Percentiles rank a stretch among this genome's conserved stretches.
Conservation (phyloP, 2,888 invertebrate species). For the Isotomurus palustris region DNA sequence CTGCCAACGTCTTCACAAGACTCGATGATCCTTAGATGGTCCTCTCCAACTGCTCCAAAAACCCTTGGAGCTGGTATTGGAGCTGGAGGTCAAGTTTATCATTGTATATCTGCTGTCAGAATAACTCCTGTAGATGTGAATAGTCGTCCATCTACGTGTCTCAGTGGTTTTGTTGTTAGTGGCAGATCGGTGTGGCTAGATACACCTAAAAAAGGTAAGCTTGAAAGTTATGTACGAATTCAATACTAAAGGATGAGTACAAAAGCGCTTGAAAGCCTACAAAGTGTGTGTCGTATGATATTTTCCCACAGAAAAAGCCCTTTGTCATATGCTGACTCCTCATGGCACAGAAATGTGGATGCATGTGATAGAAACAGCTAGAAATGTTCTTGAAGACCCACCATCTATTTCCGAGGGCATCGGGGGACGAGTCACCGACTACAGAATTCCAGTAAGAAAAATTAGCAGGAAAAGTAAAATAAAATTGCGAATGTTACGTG, state of each 20-base stretch:
- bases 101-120: constrained; percentile 77
- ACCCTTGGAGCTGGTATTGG: constrained; percentile 32
- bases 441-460: constrained; percentile 60
- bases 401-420: constrained; percentile 92
- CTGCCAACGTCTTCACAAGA: constrained; percentile 46
- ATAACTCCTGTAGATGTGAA: constrained; percentile 96
- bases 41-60: constrained; percentile 64
- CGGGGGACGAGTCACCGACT: constrained; percentile 90
- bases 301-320: neutral
- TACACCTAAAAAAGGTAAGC: constrained; percentile 63
- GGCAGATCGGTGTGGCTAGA: constrained; percentile 90
- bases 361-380: constrained; percentile 76
- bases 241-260: too few species aligned
- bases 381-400: constrained; percentile 87
- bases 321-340: constrained; percentile 6
- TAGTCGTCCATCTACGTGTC: constrained; percentile 87
- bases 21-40: constrained; percentile 78
- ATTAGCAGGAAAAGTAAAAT: neutral
- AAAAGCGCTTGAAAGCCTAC: too few species aligned
- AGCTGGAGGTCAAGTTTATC: constrained; percentile 57
- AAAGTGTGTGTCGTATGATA: too few species aligned
- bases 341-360: constrained; percentile 74
- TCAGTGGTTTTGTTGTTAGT: constrained; percentile 94
- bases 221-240: too few species aligned
- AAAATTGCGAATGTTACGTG: neutral